Percentiles rank a stretch among this genome's conserved stretches.
phyloP scores from a whole-genome alignment of 2,797 vertebrate genomes.

The Myotis vivesi region DNA sequence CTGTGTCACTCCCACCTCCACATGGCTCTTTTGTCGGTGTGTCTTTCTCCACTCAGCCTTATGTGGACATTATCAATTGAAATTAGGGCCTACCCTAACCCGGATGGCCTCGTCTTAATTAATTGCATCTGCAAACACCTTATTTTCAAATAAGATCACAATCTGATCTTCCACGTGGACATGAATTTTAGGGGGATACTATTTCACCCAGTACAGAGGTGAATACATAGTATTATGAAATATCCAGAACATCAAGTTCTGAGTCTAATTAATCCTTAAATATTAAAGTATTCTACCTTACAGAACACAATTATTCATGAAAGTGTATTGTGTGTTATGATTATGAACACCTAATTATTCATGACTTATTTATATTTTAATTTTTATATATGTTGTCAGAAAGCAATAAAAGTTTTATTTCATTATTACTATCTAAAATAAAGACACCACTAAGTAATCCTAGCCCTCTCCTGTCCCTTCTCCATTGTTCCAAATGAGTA shows the following conservation, averaged over 20 bases:
- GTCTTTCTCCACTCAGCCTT: not conserved
- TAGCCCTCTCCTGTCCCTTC: not conserved
- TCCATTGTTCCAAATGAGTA: constrained; percentile 41
- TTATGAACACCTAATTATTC: constrained; percentile 37
- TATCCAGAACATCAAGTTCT: not conserved
- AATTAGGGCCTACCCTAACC: not conserved
- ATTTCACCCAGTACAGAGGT: not conserved
- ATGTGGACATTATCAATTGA: not conserved
- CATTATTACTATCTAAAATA: constrained; percentile 35
- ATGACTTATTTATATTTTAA: constrained; percentile 43
- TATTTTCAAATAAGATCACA: constrained; percentile 20
- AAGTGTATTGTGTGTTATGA: not conserved
- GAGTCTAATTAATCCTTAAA: constrained; percentile 31
- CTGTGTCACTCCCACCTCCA: not conserved
- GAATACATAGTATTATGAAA: constrained; percentile 2
- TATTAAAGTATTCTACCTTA: not conserved
- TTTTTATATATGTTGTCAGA: constrained; percentile 6
- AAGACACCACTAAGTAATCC: not conserved
- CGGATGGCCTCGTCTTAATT: not conserved
- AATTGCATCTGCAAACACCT: not conserved
- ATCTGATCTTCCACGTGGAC: not conserved
- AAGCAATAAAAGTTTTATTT: constrained; percentile 44
- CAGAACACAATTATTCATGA: not conserved
- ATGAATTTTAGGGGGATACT: no score
- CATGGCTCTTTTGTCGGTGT: not conserved